Conservation (phyloP, 2,113 vertebrate genomes). For the Oenanthe oenanthe region DNA sequence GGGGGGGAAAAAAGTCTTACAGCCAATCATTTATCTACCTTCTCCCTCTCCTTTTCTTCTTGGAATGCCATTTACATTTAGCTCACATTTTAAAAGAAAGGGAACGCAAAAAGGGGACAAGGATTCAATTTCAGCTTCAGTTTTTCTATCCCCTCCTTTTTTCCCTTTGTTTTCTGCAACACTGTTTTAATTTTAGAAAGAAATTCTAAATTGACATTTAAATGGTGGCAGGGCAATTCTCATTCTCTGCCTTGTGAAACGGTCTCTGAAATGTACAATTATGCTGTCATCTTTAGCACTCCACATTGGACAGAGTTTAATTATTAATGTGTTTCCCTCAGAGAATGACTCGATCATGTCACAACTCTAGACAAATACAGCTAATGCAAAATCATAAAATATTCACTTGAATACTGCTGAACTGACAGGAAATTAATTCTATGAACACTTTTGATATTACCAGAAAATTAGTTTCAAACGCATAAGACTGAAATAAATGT, state of each 20-base stretch:
- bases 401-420: constrained; percentile 90
- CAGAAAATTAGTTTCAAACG: constrained; percentile 89
- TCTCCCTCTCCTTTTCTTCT: neutral
- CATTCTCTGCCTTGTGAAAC: constrained; percentile 75
- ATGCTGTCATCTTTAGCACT: constrained; percentile 89
- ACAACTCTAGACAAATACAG: constrained; percentile 95
- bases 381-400: constrained; percentile 96
- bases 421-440: constrained; percentile 90
- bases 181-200: constrained; percentile 75
- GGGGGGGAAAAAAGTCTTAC: neutral
- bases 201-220: constrained; percentile 81
- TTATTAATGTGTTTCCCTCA: constrained; percentile 96
- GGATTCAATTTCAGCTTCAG: constrained; percentile 63
- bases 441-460: constrained; percentile 87
- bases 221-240: constrained; percentile 81
- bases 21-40: constrained; percentile 57
- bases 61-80: constrained; percentile 54
- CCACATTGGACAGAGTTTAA: constrained; percentile 89
- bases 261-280: constrained; percentile 84
- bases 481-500: constrained; percentile 87
- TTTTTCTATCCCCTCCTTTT: neutral
- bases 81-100: constrained; percentile 63
- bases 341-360: constrained; percentile 92
- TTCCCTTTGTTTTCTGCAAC: constrained; percentile 43
- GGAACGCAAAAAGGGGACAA: constrained; percentile 7